Base-by-base conservation (phyloP, 35 echinoderm and acorn worm genomes). In the Diadema setosum region DNA sequence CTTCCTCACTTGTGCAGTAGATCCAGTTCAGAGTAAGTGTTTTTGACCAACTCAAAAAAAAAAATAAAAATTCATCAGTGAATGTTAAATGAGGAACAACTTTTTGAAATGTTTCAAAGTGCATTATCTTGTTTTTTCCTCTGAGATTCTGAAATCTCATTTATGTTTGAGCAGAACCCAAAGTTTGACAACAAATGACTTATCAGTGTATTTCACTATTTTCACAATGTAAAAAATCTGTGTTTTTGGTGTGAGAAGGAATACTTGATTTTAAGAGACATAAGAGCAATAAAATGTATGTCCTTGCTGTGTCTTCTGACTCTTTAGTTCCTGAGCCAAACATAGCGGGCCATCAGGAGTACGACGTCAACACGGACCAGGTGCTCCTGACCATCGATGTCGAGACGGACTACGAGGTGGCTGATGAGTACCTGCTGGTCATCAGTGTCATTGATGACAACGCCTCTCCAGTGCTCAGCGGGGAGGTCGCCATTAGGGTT, bases 401-500 rank as follows among this genome's bases (percentile, higher is more conserved):
- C 12, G 46, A 89, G 7, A 65, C 93, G 2, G 91, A 97, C 41
- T 90, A 93, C 26, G 95, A 97, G 26, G 91, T 87, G 0, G 83
- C 83, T 5, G 45, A 65, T 4, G 65, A 44, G 3, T 97, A 97
- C 61, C 75, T 97, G 11, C 56, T 97, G 21, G 83, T 61, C 23
- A 86, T 93, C 45, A 81, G 42, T 7, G 95, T 97, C 15, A 58
- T 83, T 40, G 95, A 97, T 63, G 75, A 44, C 8, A 93, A 93
- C 75, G 87, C 87, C 36, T 90, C 82, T 60, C 95, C 95, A 7
- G 56, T 78, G 24, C 74, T 59, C 4, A 82, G 44, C 41, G 95
- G 95, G 46, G 73, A 63, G 1, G 36, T 97, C n/a, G 84, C 87
- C 1, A 88, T 97, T 5, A 82, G 93, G 95, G 95, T 97, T 12